phyloP scores from a whole-genome alignment of 2,113 vertebrate genomes.

The Trichechus manatus region DNA sequence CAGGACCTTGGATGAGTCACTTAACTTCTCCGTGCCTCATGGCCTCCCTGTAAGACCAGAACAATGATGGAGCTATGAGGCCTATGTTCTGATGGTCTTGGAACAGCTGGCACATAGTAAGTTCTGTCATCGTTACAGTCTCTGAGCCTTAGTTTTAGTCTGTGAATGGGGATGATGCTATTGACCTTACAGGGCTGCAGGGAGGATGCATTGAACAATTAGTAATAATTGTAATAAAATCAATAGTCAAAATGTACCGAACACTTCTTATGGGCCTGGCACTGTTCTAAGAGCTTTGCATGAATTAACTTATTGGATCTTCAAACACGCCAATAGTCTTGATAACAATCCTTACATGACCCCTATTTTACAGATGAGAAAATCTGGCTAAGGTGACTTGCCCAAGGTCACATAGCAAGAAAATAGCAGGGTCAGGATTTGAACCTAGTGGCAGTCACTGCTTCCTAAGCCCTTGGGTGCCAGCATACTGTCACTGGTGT shows the following conservation, averaged over 20 bases:
- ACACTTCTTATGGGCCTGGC: not conserved
- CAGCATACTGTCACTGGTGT: not conserved
- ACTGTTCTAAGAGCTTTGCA: not conserved
- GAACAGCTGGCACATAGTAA: not conserved
- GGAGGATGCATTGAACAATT: not conserved
- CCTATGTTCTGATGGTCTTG: not conserved
- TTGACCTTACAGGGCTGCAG: not conserved
- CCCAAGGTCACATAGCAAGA: not conserved
- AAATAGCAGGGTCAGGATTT: not conserved
- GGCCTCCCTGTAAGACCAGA: not conserved
- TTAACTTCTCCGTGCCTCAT: not conserved
- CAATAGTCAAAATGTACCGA: not conserved
- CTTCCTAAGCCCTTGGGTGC: not conserved
- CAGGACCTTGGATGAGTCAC: not conserved
- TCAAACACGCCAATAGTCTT: not conserved
- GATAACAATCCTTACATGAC: not conserved
- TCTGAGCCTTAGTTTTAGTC: not conserved
- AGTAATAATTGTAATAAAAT: not conserved
- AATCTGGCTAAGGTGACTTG: not conserved
- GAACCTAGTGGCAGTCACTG: not conserved
- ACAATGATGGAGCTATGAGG: not conserved
- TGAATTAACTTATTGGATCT: constrained; percentile 10
- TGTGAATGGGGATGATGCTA: not conserved
- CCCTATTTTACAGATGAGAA: not conserved
- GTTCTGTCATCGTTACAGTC: not conserved